These are phyloP conservation scores for Apogon talboti DNA, from an alignment of 2,797 vertebrate species.

Conservation along the genomic window DNA sequence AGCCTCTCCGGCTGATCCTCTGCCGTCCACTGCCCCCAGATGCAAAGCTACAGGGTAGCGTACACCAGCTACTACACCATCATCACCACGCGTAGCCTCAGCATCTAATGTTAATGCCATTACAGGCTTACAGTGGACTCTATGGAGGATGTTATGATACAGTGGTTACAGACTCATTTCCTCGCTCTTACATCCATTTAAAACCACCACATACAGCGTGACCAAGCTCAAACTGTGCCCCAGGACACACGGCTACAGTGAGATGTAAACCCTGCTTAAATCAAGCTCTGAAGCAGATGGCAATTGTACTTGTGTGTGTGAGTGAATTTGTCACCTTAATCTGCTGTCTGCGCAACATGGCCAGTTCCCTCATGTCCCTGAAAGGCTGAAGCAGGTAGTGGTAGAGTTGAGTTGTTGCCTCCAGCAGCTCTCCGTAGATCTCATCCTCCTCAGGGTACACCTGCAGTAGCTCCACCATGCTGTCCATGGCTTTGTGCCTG, in stretches of 20 bases:
- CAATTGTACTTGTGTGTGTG: slow-evolving; percentile 28
- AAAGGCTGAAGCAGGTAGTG: slow-evolving; percentile 98
- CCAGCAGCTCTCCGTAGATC: slow-evolving; percentile 90
- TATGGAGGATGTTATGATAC: slow-evolving; percentile 8
- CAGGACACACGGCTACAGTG: slow-evolving; percentile 24
- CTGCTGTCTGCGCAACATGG: slow-evolving; percentile 95
- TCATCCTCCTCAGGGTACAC: slow-evolving; percentile 95
- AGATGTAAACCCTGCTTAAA: slow-evolving; percentile 56
- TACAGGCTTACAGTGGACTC: slow-evolving; percentile 37
- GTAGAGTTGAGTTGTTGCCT: slow-evolving; percentile 95
- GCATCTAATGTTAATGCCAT: slow-evolving; percentile 51
- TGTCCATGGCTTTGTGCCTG: slow-evolving; percentile 91
- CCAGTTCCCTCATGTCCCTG: slow-evolving; percentile 97
- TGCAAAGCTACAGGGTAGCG: slow-evolving; percentile 47
- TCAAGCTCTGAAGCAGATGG: slow-evolving; percentile 67
- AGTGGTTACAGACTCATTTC: slow-evolving; percentile 3
- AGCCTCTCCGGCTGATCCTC: slow-evolving; percentile 77
- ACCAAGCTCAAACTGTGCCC: slow-evolving; percentile 23
- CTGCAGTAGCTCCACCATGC: slow-evolving; percentile 95
- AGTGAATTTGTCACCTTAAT: slow-evolving; percentile 89
- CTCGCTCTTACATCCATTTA: slow-evolving; percentile 23
- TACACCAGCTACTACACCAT: slow-evolving; percentile 32
- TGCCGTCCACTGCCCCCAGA: slow-evolving; percentile 55
- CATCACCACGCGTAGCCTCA: slow-evolving; percentile 39
- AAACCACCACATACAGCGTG: slow-evolving; percentile 5